Evolutionary conservation across 2,113 vertebrate species (phyloP).

Genomic region (Laterallus jamaicensis): DNA sequence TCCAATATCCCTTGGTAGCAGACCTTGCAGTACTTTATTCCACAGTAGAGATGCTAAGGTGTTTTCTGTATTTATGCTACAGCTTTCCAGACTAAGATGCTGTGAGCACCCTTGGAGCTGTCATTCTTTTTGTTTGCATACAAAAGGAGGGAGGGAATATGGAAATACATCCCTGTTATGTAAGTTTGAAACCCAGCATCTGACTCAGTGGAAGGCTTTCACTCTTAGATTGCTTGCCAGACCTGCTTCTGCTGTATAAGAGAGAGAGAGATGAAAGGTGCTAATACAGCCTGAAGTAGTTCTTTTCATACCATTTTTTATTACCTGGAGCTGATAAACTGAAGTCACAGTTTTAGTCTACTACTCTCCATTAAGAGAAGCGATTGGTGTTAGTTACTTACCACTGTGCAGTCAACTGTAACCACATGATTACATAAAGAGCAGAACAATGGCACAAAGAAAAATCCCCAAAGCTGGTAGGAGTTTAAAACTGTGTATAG

Average conservation of each 20-base stretch:
- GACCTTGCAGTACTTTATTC: neutral
- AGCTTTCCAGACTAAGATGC: neutral
- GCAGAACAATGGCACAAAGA: neutral
- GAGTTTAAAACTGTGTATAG: neutral
- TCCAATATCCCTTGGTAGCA: neutral
- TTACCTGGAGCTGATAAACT: conserved; percentile 29
- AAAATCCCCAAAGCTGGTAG: neutral
- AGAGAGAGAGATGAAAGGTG: neutral
- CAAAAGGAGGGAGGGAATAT: neutral
- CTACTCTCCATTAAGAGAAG: conserved; percentile 23
- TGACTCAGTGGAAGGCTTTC: conserved; percentile 32
- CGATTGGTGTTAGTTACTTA: conserved; percentile 15
- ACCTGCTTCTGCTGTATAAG: neutral
- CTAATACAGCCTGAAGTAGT: neutral
- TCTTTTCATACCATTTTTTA: neutral
- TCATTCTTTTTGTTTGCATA: neutral
- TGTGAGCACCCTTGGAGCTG: neutral
- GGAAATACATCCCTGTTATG: neutral
- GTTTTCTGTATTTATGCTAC: neutral
- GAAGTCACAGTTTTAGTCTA: conserved; percentile 31
- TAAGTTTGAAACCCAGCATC: neutral
- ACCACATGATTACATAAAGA: conserved; percentile 37
- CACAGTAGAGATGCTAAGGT: neutral
- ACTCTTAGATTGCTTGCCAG: conserved; percentile 1
- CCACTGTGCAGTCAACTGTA: neutral